Base-by-base conservation (phyloP, 2,888 invertebrate genomes). In the Drosophila lutescens region DNA sequence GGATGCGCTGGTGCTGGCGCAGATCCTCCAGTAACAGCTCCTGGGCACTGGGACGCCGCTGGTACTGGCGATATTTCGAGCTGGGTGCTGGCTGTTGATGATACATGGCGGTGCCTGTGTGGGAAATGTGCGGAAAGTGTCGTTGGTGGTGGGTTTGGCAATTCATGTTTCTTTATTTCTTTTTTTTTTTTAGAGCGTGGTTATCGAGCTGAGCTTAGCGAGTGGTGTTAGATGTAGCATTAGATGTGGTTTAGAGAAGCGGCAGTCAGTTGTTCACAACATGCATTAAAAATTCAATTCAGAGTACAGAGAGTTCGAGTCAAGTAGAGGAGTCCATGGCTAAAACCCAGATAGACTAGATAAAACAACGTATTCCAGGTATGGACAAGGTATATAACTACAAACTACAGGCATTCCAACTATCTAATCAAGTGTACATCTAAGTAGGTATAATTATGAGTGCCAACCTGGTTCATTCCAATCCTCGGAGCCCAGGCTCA, bases 381-480 rank as follows among this genome's bases (percentile, higher is more conserved):
- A 20, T 20, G 20, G 20, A 20, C 20, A 20, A 66, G 68, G 68
- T 36, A 69, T 41, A 56, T 70, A 75, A 79, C 54, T 56, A 73
- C 69, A 32, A 74, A 56, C 83, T 79, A 85, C 84, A 76, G 76
- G 56, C 75, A 74, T 71, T 76, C 58, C 68, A 74, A 66, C 69
- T 65, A 67, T 32, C 47, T 71, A 67, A 56, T 68, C 51, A 61
- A 51, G 53, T 70, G 41, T 9, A 54, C 34, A 59, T 30, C 54
- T 44, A 60, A 34, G 10, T 44, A 60, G 34, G 8, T 20, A 15
- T 13, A 6, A 36, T 36, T 15, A n/a, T 23, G 34, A 51, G 17
- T 66, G 80, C 89, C 77, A 78, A 92, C 92, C 91, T 90, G 89
- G 68, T 67, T 89, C 85, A 41, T 80, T 72, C 91, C 91, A 91